Evolutionary conservation across 2,888 invertebrate genomes (phyloP).

Genomic region (Acleris literana): DNA sequence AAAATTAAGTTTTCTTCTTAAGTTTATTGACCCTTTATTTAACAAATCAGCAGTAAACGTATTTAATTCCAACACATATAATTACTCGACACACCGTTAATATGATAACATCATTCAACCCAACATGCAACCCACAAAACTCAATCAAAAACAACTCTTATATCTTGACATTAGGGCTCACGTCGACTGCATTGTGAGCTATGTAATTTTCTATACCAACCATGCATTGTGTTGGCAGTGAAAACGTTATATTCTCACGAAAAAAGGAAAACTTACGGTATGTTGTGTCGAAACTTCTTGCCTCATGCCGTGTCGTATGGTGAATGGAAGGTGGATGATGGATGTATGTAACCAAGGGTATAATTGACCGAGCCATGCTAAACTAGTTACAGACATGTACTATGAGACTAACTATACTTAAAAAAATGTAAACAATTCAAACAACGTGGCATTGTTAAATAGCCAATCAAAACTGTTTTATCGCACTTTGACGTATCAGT

Average conservation of each 20-base stretch:
- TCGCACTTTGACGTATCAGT: too few relatives aligned
- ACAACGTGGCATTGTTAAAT: too few relatives aligned
- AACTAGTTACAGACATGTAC: background rate
- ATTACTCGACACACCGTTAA: constrained; percentile 62
- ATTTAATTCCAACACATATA: constrained; percentile 42
- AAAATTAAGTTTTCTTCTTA: background rate
- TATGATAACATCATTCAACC: constrained; percentile 42
- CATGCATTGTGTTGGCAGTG: constrained; percentile 65
- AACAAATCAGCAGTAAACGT: constrained; percentile 39
- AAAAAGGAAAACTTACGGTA: constrained; percentile 75
- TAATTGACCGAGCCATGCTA: constrained; percentile 26
- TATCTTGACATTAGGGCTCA: constrained; percentile 40
- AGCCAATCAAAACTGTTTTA: too few relatives aligned
- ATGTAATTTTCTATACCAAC: constrained; percentile 46
- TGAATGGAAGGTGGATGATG: constrained; percentile 50
- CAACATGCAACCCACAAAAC: constrained; percentile 34
- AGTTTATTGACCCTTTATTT: constrained; percentile 37
- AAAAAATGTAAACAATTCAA: too few relatives aligned
- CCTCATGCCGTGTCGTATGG: constrained; percentile 62
- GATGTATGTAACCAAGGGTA: constrained; percentile 37
- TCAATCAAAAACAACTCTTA: constrained; percentile 41
- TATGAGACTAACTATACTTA: background rate
- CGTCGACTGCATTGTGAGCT: constrained; percentile 41
- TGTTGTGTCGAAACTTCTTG: constrained; percentile 68
- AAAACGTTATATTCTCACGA: constrained; percentile 78